Conservation (phyloP, 2,888 invertebrate genomes). For the Coleophora flavipennella region DNA sequence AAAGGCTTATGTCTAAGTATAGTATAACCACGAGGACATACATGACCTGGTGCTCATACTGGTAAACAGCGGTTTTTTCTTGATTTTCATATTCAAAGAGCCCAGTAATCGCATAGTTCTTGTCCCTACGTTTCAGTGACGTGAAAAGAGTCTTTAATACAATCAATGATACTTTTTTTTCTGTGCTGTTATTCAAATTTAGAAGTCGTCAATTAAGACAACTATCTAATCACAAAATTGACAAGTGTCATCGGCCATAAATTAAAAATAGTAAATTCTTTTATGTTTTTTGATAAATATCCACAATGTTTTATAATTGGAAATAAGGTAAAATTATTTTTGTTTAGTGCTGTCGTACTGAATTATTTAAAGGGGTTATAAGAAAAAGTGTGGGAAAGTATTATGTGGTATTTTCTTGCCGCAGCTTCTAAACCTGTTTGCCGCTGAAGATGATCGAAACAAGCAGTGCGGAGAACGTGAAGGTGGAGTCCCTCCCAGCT, state of each 20-base stretch:
- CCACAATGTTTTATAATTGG: slow-evolving; percentile 47
- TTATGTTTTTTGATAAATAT: slow-evolving; percentile 43
- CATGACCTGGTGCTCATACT: no score
- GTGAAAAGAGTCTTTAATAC: no score
- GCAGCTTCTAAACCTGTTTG: slow-evolving; percentile 13
- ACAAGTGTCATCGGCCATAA: slow-evolving; percentile 50
- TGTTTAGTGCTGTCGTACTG: background rate
- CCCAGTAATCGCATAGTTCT: no score
- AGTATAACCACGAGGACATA: no score
- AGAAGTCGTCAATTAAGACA: slow-evolving; percentile 41
- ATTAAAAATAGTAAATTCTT: slow-evolving; percentile 52
- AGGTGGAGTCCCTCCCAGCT: slow-evolving; percentile 22
- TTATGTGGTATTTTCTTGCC: slow-evolving; percentile 1
- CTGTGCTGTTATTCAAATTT: slow-evolving; percentile 30
- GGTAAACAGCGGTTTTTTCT: no score
- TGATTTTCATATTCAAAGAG: no score
- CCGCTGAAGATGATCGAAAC: slow-evolving; percentile 55
- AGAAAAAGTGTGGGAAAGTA: background rate
- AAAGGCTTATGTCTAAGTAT: no score
- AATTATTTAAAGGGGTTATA: background rate
- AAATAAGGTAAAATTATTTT: slow-evolving; percentile 41
- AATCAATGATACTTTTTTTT: no score
- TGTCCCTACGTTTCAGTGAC: no score
- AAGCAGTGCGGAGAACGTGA: slow-evolving; percentile 43
- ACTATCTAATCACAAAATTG: slow-evolving; percentile 39